Percentiles rank a stretch among this genome's conserved stretches.
Evolutionary conservation across 2,113 vertebrate species (phyloP).

Genomic region (Engraulis encrasicolus): DNA sequence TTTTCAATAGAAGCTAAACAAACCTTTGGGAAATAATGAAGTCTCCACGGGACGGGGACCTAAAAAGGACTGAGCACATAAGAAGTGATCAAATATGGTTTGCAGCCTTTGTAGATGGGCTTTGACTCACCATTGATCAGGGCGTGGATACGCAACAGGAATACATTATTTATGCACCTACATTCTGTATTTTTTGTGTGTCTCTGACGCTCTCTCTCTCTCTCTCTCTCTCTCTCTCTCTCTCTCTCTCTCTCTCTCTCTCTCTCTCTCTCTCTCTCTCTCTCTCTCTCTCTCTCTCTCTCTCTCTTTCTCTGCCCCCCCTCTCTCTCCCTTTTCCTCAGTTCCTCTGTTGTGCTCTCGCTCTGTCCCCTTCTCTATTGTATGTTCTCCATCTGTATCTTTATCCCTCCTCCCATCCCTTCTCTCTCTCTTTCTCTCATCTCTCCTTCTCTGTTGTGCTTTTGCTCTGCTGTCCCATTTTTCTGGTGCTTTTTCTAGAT

Average conservation of each 20-base stretch:
- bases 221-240: not conserved
- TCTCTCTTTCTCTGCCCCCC: not conserved
- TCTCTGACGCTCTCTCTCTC: not conserved
- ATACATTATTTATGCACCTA: constrained; percentile 72
- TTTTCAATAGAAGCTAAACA: constrained; percentile 75
- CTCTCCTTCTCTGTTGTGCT: not conserved
- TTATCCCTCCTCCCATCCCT: not conserved
- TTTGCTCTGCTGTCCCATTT: too few relatives aligned
- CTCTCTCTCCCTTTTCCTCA: too few relatives aligned
- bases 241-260: not conserved
- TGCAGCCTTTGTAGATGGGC: constrained; percentile 77
- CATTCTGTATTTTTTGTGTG: constrained; percentile 44
- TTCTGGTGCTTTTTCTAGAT: too few relatives aligned
- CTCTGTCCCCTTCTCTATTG: not conserved
- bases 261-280: not conserved
- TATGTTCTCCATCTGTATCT: not conserved
- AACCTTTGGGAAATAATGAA: constrained; percentile 78
- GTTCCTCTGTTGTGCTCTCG: too few relatives aligned
- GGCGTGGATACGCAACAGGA: constrained; percentile 67
- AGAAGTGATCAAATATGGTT: constrained; percentile 79
- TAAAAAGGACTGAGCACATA: constrained; percentile 58
- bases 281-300: not conserved
- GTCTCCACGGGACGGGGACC: constrained; percentile 67
- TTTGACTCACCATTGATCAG: constrained; percentile 78
- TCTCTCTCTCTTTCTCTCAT: not conserved